phyloP scores from a whole-genome alignment of 1,140 invertebrate genomes.

The Tribolium castaneum region DNA sequence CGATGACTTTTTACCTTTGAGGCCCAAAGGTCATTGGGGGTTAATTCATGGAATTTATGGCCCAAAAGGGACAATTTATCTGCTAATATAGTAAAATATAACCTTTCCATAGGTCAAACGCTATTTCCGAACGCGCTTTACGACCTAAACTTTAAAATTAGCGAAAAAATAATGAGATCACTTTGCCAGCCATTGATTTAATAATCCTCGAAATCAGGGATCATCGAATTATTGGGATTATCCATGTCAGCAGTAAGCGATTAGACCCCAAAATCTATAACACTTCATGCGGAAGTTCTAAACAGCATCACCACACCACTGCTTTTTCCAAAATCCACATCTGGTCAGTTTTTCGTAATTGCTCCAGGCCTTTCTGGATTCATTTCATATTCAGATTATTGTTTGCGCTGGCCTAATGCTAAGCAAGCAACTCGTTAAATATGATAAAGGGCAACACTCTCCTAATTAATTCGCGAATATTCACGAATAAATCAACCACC shows the following conservation, averaged over 20 bases:
- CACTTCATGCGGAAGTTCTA: slow-evolving; percentile 7
- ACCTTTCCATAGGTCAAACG: slow-evolving; percentile 58
- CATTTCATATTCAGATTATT: slow-evolving; percentile 38
- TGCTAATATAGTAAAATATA: slow-evolving; percentile 57
- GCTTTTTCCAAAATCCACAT: neutral
- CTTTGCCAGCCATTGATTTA: slow-evolving; percentile 33
- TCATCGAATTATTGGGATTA: slow-evolving; percentile 42
- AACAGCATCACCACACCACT: neutral
- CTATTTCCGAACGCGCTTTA: slow-evolving; percentile 31
- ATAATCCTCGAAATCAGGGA: slow-evolving; percentile 13
- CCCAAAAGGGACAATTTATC: slow-evolving; percentile 58
- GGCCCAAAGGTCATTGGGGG: slow-evolving; percentile 57
- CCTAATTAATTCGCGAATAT: slow-evolving; percentile 21
- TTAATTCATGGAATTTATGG: slow-evolving; percentile 59
- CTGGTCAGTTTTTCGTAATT: slow-evolving; percentile 25
- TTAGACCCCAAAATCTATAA: slow-evolving; percentile 15
- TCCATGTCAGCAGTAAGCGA: slow-evolving; percentile 39
- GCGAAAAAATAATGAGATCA: slow-evolving; percentile 12
- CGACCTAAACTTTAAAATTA: slow-evolving; percentile 26
- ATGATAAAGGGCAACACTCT: slow-evolving; percentile 34
- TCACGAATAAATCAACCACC: neutral
- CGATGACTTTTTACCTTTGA: slow-evolving; percentile 58
- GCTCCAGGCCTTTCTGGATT: neutral
- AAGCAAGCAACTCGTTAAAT: slow-evolving; percentile 41
- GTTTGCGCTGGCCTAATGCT: slow-evolving; percentile 32